Conservation (phyloP, 2,797 vertebrate genomes). For the Galago senegalensis region DNA sequence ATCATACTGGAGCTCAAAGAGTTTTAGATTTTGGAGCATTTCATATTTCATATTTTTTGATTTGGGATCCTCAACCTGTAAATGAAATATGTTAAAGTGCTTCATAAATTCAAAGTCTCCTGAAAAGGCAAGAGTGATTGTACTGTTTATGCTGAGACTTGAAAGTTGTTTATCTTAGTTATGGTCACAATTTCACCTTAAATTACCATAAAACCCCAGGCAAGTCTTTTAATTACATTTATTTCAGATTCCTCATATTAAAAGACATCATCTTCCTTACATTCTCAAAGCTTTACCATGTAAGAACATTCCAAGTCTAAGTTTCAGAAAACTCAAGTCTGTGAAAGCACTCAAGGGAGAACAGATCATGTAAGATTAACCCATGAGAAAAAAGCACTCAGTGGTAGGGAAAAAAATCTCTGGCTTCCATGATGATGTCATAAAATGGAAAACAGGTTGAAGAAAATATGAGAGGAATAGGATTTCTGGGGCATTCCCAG, state of each 20-base stretch:
- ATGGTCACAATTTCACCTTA: constrained; percentile 44
- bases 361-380: constrained; percentile 35
- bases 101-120: constrained; percentile 39
- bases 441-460: constrained; percentile 54
- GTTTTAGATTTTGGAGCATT: neutral
- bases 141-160: constrained; percentile 6
- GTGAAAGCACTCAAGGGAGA: constrained; percentile 29
- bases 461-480: neutral
- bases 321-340: constrained; percentile 53
- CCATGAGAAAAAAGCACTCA: constrained; percentile 30
- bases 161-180: neutral
- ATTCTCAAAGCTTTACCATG: constrained; percentile 43
- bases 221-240: constrained; percentile 43
- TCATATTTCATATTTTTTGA: neutral
- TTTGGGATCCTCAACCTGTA: neutral
- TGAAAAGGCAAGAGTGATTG: neutral
- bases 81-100: constrained; percentile 48
- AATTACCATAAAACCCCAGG: constrained; percentile 15
- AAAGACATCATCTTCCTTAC: neutral
- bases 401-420: neutral
- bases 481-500: constrained; percentile 52
- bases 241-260: constrained; percentile 28
- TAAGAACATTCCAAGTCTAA: constrained; percentile 54
- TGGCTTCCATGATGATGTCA: constrained; percentile 14
- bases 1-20: neutral